Evolutionary conservation across 2,797 vertebrate species (phyloP).

Genomic region (Mus spretus): DNA sequence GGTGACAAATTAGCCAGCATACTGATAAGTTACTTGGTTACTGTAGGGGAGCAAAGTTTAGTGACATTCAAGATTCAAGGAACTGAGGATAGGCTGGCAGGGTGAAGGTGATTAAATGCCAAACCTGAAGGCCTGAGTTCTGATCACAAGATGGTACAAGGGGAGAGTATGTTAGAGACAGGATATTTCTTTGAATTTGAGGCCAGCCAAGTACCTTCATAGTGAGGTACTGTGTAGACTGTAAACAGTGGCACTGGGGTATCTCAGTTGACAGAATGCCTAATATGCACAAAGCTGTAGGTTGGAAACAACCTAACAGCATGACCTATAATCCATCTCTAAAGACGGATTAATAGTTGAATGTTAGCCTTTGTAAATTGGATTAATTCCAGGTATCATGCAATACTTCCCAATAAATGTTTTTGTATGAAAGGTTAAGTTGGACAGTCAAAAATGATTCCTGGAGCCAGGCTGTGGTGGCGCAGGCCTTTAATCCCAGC

Average conservation of each 20-base stretch:
- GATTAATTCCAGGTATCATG: neutral
- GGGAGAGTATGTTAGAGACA: neutral
- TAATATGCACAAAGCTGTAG: neutral
- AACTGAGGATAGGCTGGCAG: neutral
- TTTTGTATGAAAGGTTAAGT: neutral
- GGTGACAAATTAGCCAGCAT: neutral
- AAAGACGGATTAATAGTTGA: neutral
- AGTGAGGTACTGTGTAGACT: neutral
- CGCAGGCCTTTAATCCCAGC: too few species aligned
- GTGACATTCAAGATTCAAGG: neutral
- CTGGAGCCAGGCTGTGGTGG: too few species aligned
- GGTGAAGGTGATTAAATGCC: neutral
- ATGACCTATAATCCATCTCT: neutral
- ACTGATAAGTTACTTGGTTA: too few species aligned
- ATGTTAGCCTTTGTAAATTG: neutral
- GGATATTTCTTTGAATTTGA: neutral
- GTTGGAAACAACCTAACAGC: neutral
- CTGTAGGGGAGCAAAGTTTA: neutral
- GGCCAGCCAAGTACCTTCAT: neutral
- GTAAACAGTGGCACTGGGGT: neutral
- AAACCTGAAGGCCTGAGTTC: neutral
- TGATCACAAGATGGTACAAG: neutral
- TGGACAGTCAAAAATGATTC: neutral
- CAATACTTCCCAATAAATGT: constrained; percentile 22
- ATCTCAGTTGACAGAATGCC: neutral